These are phyloP conservation scores for Rhyacichthys aspro DNA, from an alignment of 2,797 vertebrate species.

Conservation along the genomic window DNA sequence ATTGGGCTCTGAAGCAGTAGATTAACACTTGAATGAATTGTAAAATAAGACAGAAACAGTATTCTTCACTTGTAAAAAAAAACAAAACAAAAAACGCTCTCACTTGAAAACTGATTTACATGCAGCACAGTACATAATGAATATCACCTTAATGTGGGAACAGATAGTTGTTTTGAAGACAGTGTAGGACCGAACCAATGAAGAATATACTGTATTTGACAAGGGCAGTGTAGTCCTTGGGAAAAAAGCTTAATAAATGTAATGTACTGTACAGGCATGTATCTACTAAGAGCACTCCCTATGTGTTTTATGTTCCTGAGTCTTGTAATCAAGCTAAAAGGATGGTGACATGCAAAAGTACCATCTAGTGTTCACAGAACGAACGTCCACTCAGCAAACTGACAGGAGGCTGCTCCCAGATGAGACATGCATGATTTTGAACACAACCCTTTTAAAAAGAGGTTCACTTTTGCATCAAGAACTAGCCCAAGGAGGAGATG, in stretches of 20 bases:
- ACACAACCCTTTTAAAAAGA: too few relatives aligned
- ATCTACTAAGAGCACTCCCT: conserved; percentile 3
- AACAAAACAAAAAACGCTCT: too few relatives aligned
- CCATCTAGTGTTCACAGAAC: conserved; percentile 1
- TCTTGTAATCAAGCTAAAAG: conserved; percentile 54
- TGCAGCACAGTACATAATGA: not conserved
- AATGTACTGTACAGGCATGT: not conserved
- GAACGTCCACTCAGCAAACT: conserved; percentile 19
- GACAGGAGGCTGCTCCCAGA: conserved; percentile 28
- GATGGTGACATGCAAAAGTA: conserved; percentile 17
- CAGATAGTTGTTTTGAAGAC: not conserved
- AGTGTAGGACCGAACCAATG: too few relatives aligned
- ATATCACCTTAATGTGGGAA: conserved; percentile 7
- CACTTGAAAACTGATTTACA: not conserved
- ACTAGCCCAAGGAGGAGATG: conserved; percentile 1
- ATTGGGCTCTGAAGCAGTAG: not conserved
- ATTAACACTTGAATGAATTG: not conserved
- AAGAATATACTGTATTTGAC: too few relatives aligned
- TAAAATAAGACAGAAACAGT: not conserved
- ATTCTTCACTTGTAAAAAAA: not conserved
- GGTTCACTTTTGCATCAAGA: not conserved
- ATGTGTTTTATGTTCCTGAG: not conserved
- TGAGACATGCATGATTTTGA: conserved; percentile 23
- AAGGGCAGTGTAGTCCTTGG: conserved; percentile 4
- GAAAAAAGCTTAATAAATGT: conserved; percentile 19